Base-by-base conservation (phyloP, 2,113 vertebrate genomes). In the Sardina pilchardus region DNA sequence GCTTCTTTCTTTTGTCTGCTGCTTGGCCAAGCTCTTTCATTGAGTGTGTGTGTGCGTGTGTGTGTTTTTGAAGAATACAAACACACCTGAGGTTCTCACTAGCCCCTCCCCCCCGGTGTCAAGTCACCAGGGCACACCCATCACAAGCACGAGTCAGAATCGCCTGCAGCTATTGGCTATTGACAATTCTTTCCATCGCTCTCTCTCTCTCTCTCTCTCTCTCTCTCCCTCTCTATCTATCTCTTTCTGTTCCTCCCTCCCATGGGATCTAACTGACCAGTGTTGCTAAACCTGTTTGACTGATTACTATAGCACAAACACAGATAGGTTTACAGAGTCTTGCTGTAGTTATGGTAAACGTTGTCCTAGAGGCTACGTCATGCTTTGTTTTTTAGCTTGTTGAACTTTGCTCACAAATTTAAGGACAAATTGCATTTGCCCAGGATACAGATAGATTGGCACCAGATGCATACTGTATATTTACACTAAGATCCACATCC, bases 251-350 rank as follows among this genome's bases (percentile, higher is more conserved):
- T 71, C 47, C 4, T n/a, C 10, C 44, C 59, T 71, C 67, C 48
- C 47, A 6, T 26, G 21, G 82, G 50, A 26, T 56, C 24, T n/a
- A 56, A 45, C 50, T 47, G 39, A 80, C 81, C 56, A 81, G n/a
- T 90, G 90, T 89, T 88, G 91, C 90, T 89, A 91, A 94, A 95
- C 93, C 94, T 89, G 93, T 93, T 91, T 88, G 88, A 89, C 91
- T 12, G 83, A 82, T 30, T 84, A 17, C 75, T 45, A 26, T 56
- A 85, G 26, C 4, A 47, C 81, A 84, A 87, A 86, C 30, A 78
- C 71, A 71, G 80, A 45, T 1, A 63, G 45, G 26, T 81, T 78
- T 19, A 42, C 39, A 59, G 39, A 63, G 82, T 81, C 30, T 56
- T 83, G 53, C 24, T 81, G 4, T 21, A 19, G 39, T 21, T 83